Evolutionary conservation across 2,888 invertebrate species (phyloP).

Genomic region (Deroplatys truncata): DNA sequence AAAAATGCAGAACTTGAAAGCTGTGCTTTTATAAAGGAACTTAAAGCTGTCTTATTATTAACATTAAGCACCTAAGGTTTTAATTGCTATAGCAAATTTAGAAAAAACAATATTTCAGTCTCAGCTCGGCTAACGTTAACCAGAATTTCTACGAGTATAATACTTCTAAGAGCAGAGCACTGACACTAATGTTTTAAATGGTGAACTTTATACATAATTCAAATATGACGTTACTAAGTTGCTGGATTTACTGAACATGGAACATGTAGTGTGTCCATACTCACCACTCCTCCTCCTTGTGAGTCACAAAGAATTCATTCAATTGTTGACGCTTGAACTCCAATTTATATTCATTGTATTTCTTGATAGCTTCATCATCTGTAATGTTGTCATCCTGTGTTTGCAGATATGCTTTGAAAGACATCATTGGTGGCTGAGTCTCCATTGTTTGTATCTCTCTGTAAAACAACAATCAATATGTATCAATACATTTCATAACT

Average conservation of each 20-base stretch:
- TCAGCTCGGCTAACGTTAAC: background rate
- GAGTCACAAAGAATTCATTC: slow-evolving; percentile 96
- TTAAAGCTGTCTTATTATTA: background rate
- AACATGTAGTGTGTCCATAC: background rate
- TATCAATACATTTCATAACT: slow-evolving; percentile 14
- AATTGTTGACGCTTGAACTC: slow-evolving; percentile 95
- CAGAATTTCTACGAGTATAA: too few species aligned
- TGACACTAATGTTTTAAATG: too few species aligned
- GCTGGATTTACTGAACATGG: background rate
- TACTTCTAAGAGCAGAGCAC: too few species aligned
- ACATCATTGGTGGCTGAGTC: slow-evolving; percentile 93
- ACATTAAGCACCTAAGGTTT: background rate
- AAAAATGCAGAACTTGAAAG: background rate
- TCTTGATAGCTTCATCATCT: slow-evolving; percentile 91
- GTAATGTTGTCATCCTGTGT: slow-evolving; percentile 97
- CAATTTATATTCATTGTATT: slow-evolving; percentile 97
- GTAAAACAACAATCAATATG: slow-evolving; percentile 34
- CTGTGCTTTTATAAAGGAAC: background rate
- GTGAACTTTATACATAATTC: background rate
- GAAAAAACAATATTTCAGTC: background rate
- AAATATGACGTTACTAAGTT: background rate
- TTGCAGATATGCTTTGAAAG: slow-evolving; percentile 92
- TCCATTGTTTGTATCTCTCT: slow-evolving; percentile 47
- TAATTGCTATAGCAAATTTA: background rate
- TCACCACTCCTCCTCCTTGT: slow-evolving; percentile 99